These are phyloP conservation scores for Aphaenogaster ashmeadi DNA, from an alignment of 1,140 invertebrate species.

Conservation along the genomic window DNA sequence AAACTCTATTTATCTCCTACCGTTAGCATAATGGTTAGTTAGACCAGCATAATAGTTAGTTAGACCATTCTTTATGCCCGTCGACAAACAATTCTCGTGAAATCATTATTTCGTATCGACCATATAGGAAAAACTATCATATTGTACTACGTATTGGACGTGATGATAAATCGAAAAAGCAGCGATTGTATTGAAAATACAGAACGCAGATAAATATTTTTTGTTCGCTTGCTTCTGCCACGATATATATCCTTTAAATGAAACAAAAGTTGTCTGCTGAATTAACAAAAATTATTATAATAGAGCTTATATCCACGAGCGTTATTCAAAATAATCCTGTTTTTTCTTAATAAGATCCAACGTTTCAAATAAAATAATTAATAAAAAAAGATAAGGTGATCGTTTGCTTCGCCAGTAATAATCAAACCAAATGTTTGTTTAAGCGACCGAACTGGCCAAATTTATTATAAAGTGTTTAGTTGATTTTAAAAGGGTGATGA, in stretches of 20 bases:
- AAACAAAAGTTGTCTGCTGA: not conserved
- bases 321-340: not conserved
- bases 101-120: constrained; percentile 39
- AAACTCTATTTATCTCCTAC: constrained; percentile 19
- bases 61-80: not conserved
- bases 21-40: constrained; percentile 5
- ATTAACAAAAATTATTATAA: constrained; percentile 1
- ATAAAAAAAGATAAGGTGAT: not conserved
- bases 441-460: no score
- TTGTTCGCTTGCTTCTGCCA: not conserved
- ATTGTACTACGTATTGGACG: not conserved
- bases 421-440: no score
- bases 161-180: not conserved
- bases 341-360: not conserved
- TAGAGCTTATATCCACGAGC: not conserved
- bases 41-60: not conserved
- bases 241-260: not conserved
- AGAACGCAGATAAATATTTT: constrained; percentile 6
- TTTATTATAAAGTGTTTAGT: no score
- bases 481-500: no score
- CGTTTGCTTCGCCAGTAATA: no score
- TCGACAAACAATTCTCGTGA: not conserved
- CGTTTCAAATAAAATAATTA: not conserved
- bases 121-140: not conserved
- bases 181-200: not conserved